A percentile compares a stretch with the other conserved stretches of the same genome.
Conservation (phyloP, 2,113 vertebrate species). For the human (Homo sapiens) region GRCh38 chr15:68151001-68151500, state of each 20-base stretch:
- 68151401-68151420: constrained; percentile 79
- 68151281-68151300: background rate
- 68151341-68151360: constrained; percentile 75
- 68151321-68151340: constrained; percentile 71
- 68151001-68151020: background rate
- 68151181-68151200: background rate
- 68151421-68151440: constrained; percentile 81
- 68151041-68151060: background rate
- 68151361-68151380: constrained; percentile 79
- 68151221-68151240: constrained; percentile 1
- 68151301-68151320: constrained; percentile 73
- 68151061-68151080: background rate
- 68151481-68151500: constrained; percentile 79
- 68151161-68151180: background rate
- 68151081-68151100: background rate
- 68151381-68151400: constrained; percentile 79
- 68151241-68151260: background rate
- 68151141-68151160: background rate
- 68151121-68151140: background rate
- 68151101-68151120: background rate
- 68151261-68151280: background rate
- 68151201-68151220: background rate
- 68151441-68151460: constrained; percentile 82
- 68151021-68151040: background rate
- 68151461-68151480: constrained; percentile 79